phyloP scores from a whole-genome alignment of 2,113 vertebrate species.

The Sphaerodactylus townsendi region DNA sequence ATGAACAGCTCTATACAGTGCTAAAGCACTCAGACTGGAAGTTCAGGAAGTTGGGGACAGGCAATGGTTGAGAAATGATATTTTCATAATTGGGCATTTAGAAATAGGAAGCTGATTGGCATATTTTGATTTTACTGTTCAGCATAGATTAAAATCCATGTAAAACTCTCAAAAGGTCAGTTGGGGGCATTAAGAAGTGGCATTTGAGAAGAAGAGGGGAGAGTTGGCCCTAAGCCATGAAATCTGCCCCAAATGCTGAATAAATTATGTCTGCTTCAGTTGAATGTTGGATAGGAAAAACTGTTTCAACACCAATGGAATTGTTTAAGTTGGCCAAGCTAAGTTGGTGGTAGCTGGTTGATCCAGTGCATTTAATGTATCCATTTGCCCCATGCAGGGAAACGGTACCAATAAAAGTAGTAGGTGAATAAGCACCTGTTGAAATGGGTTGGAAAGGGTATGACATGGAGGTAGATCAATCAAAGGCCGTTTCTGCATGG shows the following conservation, averaged over 20 bases:
- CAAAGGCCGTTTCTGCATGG: too few species aligned
- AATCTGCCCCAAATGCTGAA: slow-evolving; percentile 55
- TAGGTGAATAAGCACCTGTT: slow-evolving; percentile 37
- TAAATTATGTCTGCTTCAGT: slow-evolving; percentile 42
- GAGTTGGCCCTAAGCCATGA: slow-evolving; percentile 20
- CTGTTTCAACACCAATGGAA: slow-evolving; percentile 57
- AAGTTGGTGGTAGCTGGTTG: slow-evolving; percentile 20
- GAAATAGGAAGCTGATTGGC: slow-evolving; percentile 19
- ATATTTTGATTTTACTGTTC: slow-evolving; percentile 65
- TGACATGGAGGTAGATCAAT: slow-evolving; percentile 33
- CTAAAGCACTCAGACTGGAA: slow-evolving; percentile 58
- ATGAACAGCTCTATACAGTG: slow-evolving; percentile 54
- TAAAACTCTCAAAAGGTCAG: slow-evolving; percentile 31
- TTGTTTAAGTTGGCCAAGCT: slow-evolving; percentile 66
- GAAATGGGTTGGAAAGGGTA: slow-evolving; percentile 8
- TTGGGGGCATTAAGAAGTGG: neutral
- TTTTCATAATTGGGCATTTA: slow-evolving; percentile 52
- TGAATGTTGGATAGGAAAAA: slow-evolving; percentile 50
- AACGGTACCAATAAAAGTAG: neutral
- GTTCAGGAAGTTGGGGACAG: slow-evolving; percentile 62
- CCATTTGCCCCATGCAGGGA: slow-evolving; percentile 33
- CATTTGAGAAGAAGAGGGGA: fast-evolving
- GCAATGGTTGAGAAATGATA: slow-evolving; percentile 35
- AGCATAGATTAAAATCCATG: slow-evolving; percentile 38
- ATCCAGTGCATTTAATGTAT: slow-evolving; percentile 56